Percentiles rank a stretch among this genome's conserved stretches.
phyloP scores from a whole-genome alignment of 30 jellyfish, hydroid and myxozoan genomes.

The Aurelia aurita region DNA sequence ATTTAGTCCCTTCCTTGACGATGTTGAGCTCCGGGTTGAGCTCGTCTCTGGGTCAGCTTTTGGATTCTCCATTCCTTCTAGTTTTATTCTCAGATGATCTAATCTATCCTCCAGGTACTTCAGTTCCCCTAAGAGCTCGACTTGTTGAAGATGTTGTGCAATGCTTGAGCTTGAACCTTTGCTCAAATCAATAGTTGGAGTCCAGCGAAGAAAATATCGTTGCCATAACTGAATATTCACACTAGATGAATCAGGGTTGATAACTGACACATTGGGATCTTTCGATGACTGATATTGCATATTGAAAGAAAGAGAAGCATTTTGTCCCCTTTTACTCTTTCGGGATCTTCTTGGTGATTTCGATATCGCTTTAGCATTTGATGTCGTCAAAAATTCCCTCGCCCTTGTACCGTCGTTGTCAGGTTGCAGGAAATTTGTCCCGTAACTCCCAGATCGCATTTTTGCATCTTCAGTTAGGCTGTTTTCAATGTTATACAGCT shows the following conservation, averaged over 20 bases:
- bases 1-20: slow-evolving; percentile 23
- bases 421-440: not conserved
- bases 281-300: slow-evolving; percentile 41
- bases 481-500: slow-evolving; percentile 53
- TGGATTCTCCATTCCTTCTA: slow-evolving; percentile 23
- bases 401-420: not conserved
- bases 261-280: slow-evolving; percentile 63
- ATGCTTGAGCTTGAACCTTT: slow-evolving; percentile 74
- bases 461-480: not conserved
- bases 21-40: slow-evolving; percentile 11
- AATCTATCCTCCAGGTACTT: slow-evolving; percentile 79
- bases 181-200: slow-evolving; percentile 73
- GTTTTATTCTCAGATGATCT: slow-evolving; percentile 54
- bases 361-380: not conserved
- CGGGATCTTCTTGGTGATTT: slow-evolving; percentile 1
- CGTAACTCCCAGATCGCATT: not conserved
- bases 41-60: slow-evolving; percentile 4
- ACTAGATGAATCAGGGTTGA: slow-evolving; percentile 62
- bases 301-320: slow-evolving; percentile 12
- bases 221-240: slow-evolving; percentile 72
- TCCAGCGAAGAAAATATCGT: slow-evolving; percentile 83
- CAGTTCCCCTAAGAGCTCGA: slow-evolving; percentile 77
- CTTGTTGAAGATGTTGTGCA: slow-evolving; percentile 80
- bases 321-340: slow-evolving; percentile 1
- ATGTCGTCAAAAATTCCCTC: slow-evolving; percentile 18